Evolutionary conservation across 1,140 invertebrate species (phyloP), one percentile per base, ranked within the genome.

Genomic region (Papilio aristodemus): DNA sequence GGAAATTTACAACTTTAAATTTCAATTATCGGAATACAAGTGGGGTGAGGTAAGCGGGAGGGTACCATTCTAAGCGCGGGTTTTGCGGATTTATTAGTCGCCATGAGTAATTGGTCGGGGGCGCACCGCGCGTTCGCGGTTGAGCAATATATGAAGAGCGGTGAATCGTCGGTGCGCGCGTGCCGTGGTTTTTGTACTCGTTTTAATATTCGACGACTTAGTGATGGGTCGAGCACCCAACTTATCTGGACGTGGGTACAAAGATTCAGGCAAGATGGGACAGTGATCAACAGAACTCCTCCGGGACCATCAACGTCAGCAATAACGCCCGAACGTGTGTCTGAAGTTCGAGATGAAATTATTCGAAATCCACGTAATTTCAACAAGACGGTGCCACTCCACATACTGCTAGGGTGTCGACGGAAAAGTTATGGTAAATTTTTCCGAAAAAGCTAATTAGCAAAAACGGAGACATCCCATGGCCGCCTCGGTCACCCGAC

Each of bases 1-100:
- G 67, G 46, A 37, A 39, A 50, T 50, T 72, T 72, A 60, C 60
- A 72, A 69, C 68, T 13, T 46, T 71, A 87, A 71, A 67, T 72
- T 50, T 72, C 71, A 9, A 63, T 74, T 25, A 70, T 75, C 14
- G 71, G 85, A 41, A 69, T 36, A 19, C 6, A 19, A 22, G 37
- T 39, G 36, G 19, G 27, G 14, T 32, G 27, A 32, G 27, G 27
- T 32, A 0, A 8, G 22, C 32, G 10, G 50, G 50, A 46, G 25
- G 13, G 46, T n/a, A 36, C 17, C 32, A 17, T 67, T 38, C 2
- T 1, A 19, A 14, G 66, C 43, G 66, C 4, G 8, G 25, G 14
- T 1, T 8, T 8, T 71, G 68, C 43, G 41, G 59, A 57, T 64
- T 70, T 36, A 2, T 70, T 57, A 70, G 68, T 70, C 1, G 60